A percentile compares a stretch with the other conserved stretches of the same genome.
Evolutionary conservation across 2,797 vertebrate genomes (phyloP).

Genomic region (Morelia viridis): DNA sequence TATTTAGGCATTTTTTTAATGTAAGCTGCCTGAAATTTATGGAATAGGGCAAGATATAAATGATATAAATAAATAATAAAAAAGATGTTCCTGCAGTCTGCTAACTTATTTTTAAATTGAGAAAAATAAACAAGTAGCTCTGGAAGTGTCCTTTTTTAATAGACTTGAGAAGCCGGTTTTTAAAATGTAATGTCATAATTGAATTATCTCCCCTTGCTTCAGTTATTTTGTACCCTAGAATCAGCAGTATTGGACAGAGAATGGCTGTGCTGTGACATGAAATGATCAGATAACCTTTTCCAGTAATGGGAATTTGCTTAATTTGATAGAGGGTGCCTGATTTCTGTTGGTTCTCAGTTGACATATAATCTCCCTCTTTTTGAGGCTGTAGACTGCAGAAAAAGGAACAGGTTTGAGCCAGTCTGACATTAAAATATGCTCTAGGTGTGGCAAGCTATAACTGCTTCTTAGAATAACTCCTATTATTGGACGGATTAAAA

Average conservation of each 20-base stretch:
- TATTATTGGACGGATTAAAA: neutral
- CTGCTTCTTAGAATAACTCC: neutral
- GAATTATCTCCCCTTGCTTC: neutral
- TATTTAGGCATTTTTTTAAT: neutral
- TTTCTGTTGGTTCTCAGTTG: neutral
- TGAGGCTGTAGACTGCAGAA: neutral
- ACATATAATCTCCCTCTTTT: neutral
- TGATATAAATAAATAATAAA: neutral
- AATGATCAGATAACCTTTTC: neutral
- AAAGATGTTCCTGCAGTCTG: neutral
- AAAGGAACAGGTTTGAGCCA: neutral
- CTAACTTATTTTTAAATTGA: constrained; percentile 9
- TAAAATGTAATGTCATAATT: neutral
- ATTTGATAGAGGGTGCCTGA: neutral
- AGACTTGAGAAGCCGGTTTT: neutral
- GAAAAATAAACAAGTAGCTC: neutral
- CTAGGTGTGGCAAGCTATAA: neutral
- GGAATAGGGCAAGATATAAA: neutral
- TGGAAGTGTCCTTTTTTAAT: neutral
- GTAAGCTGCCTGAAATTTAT: neutral
- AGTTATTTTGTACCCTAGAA: neutral
- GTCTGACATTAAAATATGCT: neutral
- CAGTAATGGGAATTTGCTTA: neutral
- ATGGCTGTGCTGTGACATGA: constrained; percentile 1
- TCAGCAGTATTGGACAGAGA: neutral